Evolutionary conservation across 2,113 vertebrate genomes (phyloP), one percentile per base, ranked within the genome.

Genomic region (Corythoichthys haematopterus): DNA sequence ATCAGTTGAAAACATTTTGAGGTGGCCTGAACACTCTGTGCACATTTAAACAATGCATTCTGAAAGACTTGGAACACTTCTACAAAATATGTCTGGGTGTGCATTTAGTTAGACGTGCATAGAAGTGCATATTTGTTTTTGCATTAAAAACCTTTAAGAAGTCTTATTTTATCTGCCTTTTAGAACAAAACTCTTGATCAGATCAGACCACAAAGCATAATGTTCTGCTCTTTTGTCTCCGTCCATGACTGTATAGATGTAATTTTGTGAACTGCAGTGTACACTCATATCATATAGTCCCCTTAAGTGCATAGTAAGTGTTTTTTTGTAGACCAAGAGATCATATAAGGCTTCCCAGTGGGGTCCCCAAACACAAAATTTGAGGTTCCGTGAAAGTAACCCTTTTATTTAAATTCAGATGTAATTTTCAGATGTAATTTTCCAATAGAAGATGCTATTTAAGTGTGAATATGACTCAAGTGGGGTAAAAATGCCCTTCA

Each of bases 271-370:
- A 2, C 50, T 58, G 56, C 13, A 20, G 13, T 65, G 59, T 33
- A 67, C 64, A 65, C 40, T 12, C 65, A 60, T 28, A 28, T 28
- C 75, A 46, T 58, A 58, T 33, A 66, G 40, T 43, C n/a, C 65
- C 60, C 73, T 33, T 60, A 56, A 43, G 47, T 62, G 59, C 38
- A 43, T 28, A 10, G 15, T n/a, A n/a, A 40, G 37, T 43, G n/a
- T 37, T 13, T 0, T 28, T 28, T 62, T 62, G 78, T 77, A 79
- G 79, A 73, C 70, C 75, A 71, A 68, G 55, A 71, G 65, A 86
- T 80, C 84, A 82, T 77, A 70, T 66, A 69, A 76, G 75, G 64
- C 6, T n/a, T 13, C 62, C 80, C 76, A 82, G 80, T 85, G 64
- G 77, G 75, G 59, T 67, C 66, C 59, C 48, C 71, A 72, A 63